phyloP scores from a whole-genome alignment of 37 sponge, comb jelly and placozoan species.

The Hormiphora californensis region DNA sequence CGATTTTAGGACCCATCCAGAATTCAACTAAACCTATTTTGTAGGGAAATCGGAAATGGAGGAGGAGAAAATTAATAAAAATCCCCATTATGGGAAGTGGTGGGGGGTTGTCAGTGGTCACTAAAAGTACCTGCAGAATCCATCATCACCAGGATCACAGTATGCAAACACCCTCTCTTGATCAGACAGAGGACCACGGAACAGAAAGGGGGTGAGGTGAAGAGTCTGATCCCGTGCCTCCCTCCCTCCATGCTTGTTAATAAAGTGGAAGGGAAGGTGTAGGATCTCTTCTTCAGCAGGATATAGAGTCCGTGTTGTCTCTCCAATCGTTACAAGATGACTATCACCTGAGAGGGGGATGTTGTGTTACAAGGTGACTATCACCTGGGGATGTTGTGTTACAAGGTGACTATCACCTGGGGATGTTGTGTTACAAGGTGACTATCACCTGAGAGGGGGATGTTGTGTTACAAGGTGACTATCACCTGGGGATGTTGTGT shows the following conservation, averaged over 20 bases:
- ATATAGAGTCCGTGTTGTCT: background rate
- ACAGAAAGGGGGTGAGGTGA: background rate
- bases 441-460: conserved; percentile 15
- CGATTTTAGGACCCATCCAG: too few species aligned
- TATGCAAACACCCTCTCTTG: background rate
- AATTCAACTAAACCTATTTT: too few species aligned
- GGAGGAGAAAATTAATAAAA: too few species aligned
- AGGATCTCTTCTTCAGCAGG: background rate
- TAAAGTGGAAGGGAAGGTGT: background rate
- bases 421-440: conserved; percentile 4
- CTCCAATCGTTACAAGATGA: background rate
- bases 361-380: too few species aligned
- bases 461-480: too few species aligned
- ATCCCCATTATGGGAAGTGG: too few species aligned
- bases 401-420: too few species aligned
- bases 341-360: conserved; percentile 24
- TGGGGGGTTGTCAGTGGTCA: too few species aligned
- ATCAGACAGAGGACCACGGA: background rate
- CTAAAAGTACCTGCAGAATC: background rate
- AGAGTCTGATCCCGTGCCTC: background rate
- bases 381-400: too few species aligned
- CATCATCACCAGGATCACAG: conserved; percentile 6
- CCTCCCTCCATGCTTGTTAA: conserved; percentile 6
- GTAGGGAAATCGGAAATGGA: too few species aligned
- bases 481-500: too few species aligned